Conservation (phyloP, 1,140 invertebrate species). For the Paraescarpia echinospica region DNA sequence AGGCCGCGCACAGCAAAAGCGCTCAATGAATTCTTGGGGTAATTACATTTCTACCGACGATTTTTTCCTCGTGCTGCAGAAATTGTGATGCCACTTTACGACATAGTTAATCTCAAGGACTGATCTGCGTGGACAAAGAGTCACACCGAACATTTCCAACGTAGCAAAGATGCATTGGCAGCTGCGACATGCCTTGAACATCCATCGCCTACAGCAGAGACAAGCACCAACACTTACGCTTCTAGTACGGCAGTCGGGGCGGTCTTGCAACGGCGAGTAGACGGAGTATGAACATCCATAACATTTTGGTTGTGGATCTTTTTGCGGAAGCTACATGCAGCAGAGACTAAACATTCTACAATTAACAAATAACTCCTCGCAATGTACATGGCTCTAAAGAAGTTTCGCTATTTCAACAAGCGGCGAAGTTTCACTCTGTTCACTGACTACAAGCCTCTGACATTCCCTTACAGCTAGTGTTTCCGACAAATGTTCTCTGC, state of each 20-base stretch:
- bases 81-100: constrained; percentile 23
- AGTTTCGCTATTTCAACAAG: background rate
- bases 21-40: background rate
- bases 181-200: background rate
- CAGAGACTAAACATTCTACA: background rate
- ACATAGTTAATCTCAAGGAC: background rate
- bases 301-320: too few relatives aligned
- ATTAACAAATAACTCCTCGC: background rate
- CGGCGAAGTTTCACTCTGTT: background rate
- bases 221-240: background rate
- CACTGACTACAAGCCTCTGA: background rate
- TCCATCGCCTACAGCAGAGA: background rate
- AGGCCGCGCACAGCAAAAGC: background rate
- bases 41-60: constrained; percentile 27
- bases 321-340: background rate
- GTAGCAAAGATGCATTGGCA: background rate
- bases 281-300: background rate
- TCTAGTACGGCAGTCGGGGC: too few relatives aligned
- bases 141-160: background rate
- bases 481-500: background rate
- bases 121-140: background rate
- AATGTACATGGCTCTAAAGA: background rate
- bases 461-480: background rate
- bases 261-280: background rate
- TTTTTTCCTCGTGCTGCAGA: constrained; percentile 24